phyloP scores from a whole-genome alignment of 2,797 vertebrate species.

The Myiothlypis coronata region DNA sequence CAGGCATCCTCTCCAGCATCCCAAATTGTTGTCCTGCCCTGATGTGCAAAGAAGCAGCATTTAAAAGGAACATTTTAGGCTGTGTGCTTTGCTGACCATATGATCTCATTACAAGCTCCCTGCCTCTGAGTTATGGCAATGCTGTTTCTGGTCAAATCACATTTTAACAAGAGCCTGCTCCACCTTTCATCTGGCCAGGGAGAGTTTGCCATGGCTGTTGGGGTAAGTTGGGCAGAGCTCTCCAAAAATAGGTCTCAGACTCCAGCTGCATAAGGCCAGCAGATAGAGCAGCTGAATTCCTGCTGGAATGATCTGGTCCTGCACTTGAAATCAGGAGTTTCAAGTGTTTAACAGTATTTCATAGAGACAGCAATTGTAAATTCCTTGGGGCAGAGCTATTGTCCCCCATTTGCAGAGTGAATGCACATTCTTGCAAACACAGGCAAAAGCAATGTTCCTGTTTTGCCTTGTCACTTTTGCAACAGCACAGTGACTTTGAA shows the following conservation, averaged over 20 bases:
- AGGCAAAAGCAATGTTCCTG: neutral
- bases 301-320: neutral
- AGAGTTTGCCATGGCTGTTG: rapidly evolving
- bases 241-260: neutral
- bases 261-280: neutral
- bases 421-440: neutral
- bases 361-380: neutral
- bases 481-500: neutral
- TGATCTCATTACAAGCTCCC: neutral
- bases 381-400: neutral
- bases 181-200: neutral
- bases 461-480: neutral
- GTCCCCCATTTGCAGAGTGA: neutral
- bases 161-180: neutral
- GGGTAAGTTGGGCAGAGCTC: neutral
- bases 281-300: neutral
- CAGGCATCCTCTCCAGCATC: neutral
- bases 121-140: neutral
- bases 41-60: neutral
- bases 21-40: neutral
- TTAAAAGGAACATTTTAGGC: neutral
- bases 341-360: neutral
- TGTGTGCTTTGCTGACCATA: neutral
- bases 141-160: neutral
- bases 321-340: neutral